Evolutionary conservation across 1,140 invertebrate species (phyloP).

Genomic region (Cotesia chilonis): DNA sequence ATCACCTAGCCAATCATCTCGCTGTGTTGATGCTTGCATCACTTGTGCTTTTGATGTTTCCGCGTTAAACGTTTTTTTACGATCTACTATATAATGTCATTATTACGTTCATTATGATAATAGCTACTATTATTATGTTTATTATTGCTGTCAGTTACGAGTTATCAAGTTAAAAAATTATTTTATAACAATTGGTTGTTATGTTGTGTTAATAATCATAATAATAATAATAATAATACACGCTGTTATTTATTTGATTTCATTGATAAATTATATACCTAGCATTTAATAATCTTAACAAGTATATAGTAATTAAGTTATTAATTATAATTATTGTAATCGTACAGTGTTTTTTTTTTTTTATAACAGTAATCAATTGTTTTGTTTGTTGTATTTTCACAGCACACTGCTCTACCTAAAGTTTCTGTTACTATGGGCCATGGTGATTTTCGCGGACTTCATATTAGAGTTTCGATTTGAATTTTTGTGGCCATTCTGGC

Average conservation of each 20-base stretch:
- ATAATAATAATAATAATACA: too few species aligned
- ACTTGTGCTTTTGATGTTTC: constrained; percentile 5
- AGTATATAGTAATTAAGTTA: too few species aligned
- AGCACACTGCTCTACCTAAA: constrained; percentile 96
- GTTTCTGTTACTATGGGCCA: constrained; percentile 93
- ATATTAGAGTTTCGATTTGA: constrained; percentile 99
- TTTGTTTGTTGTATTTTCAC: constrained; percentile 43
- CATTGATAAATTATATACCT: not conserved
- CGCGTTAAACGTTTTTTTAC: too few species aligned
- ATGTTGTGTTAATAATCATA: too few species aligned
- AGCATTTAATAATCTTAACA: too few species aligned
- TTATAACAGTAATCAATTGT: not conserved
- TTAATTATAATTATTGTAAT: too few species aligned
- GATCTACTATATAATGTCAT: too few species aligned
- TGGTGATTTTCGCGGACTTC: constrained; percentile 95
- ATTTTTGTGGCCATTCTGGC: constrained; percentile 99
- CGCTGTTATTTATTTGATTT: too few species aligned
- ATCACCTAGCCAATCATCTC: not conserved
- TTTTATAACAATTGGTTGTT: not conserved
- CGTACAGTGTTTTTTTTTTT: too few species aligned
- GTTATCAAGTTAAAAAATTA: not conserved
- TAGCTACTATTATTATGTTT: too few species aligned
- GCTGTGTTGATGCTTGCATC: not conserved
- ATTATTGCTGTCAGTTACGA: too few species aligned
- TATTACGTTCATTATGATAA: too few species aligned